Percentiles rank a stretch among this genome's conserved stretches.
Evolutionary conservation across 2,888 invertebrate species (phyloP).

Genomic region (Anthoptus insignis): DNA sequence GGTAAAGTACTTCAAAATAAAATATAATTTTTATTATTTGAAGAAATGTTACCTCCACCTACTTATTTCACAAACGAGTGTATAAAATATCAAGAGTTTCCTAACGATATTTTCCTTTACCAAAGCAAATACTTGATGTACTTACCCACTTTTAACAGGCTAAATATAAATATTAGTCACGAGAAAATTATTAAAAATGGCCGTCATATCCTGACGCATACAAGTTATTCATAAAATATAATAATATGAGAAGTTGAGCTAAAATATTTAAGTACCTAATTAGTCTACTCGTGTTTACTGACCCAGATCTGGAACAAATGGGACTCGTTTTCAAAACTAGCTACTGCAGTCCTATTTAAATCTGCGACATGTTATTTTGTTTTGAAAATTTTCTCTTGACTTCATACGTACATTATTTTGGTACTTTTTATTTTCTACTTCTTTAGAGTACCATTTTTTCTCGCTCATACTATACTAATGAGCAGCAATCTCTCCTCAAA

Average conservation of each 20-base stretch:
- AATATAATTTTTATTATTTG: too few species aligned
- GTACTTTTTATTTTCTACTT: neutral
- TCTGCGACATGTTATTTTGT: slow-evolving; percentile 25
- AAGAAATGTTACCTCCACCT: too few species aligned
- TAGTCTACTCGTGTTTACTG: slow-evolving; percentile 30
- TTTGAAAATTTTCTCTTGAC: slow-evolving; percentile 28
- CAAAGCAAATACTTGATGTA: neutral
- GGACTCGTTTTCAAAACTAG: slow-evolving; percentile 26
- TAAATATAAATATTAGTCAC: too few species aligned
- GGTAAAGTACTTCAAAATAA: too few species aligned
- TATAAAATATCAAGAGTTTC: too few species aligned
- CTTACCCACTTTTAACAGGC: too few species aligned
- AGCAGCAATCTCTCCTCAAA: too few species aligned
- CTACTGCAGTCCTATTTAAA: slow-evolving; percentile 22
- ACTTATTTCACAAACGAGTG: too few species aligned
- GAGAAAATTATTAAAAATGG: too few species aligned
- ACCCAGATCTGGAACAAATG: slow-evolving; percentile 31
- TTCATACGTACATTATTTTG: neutral
- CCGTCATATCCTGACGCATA: neutral
- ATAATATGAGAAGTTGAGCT: slow-evolving; percentile 24
- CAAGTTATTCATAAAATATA: slow-evolving; percentile 19
- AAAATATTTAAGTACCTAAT: slow-evolving; percentile 27
- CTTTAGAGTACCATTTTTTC: neutral
- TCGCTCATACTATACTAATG: too few species aligned
- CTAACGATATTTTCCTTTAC: too few species aligned